These are phyloP conservation scores for Sympetrum striolatum DNA, from an alignment of 2,888 invertebrate species.

Conservation along the genomic window DNA sequence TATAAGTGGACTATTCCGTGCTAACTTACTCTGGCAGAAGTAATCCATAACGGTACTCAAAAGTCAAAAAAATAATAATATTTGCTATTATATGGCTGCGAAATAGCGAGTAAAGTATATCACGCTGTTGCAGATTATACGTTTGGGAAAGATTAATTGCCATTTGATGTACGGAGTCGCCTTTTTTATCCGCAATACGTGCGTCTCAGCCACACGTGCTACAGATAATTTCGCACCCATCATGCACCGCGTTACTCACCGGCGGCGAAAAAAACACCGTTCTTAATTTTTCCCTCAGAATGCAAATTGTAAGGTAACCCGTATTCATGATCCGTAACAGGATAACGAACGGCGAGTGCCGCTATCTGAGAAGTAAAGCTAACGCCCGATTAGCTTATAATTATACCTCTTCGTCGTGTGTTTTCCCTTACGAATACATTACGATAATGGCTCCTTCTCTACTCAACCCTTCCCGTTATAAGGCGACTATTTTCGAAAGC, in stretches of 20 bases:
- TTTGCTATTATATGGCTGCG: too few species aligned
- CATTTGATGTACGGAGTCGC: too few species aligned
- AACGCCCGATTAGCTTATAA: slow-evolving; percentile 26
- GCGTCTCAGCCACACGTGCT: background rate
- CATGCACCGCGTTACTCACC: background rate
- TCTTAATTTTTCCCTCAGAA: background rate
- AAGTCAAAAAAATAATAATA: too few species aligned
- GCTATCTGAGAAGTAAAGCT: background rate
- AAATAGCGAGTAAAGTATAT: too few species aligned
- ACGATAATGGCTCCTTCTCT: background rate
- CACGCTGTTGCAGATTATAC: too few species aligned
- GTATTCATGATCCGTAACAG: background rate
- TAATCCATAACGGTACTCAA: too few species aligned
- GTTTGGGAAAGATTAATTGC: too few species aligned
- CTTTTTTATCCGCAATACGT: background rate
- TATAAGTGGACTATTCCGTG: too few species aligned
- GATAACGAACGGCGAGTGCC: background rate
- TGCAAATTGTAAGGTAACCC: background rate
- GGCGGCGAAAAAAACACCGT: background rate
- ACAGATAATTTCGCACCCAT: background rate
- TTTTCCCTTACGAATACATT: background rate
- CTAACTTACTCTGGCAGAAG: too few species aligned
- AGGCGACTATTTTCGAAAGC: background rate
- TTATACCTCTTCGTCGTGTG: background rate
- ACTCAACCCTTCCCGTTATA: background rate